phyloP scores from a whole-genome alignment of 2,113 vertebrate genomes.

The Daphoenositta chrysoptera region DNA sequence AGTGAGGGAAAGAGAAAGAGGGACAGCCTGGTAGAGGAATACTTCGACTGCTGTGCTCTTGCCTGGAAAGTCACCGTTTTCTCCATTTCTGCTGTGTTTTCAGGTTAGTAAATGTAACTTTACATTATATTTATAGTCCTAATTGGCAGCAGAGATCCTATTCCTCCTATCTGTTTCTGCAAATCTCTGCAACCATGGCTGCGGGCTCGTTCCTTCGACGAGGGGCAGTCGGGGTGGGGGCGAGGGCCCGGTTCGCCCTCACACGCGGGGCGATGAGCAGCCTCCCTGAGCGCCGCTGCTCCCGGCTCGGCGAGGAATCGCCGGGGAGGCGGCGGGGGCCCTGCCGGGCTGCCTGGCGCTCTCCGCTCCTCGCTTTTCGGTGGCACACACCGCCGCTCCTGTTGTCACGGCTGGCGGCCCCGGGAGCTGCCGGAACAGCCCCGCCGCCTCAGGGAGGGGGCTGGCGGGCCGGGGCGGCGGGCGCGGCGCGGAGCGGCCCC shows the following conservation, averaged over 20 bases:
- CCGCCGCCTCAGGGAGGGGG: background rate
- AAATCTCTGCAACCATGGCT: rapidly evolving
- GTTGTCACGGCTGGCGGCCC: background rate
- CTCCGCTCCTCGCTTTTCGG: background rate
- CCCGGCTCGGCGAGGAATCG: background rate
- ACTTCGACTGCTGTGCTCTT: background rate
- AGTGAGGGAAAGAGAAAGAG: background rate
- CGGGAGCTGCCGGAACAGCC: background rate
- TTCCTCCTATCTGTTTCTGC: background rate
- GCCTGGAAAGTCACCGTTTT: background rate
- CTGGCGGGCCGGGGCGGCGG: background rate
- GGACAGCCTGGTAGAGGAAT: background rate
- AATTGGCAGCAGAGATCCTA: background rate
- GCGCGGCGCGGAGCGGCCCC: background rate
- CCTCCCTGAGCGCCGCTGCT: background rate
- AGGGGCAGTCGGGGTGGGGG: background rate
- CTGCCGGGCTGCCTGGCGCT: background rate
- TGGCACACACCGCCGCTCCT: background rate
- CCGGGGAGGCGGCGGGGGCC: background rate
- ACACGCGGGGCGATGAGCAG: rapidly evolving
- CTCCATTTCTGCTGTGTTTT: background rate
- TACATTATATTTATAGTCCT: background rate
- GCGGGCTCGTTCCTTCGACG: rapidly evolving
- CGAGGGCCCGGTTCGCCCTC: rapidly evolving
- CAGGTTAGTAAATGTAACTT: background rate